Evolutionary conservation across 1,140 invertebrate species (phyloP).

Genomic region (Wiebesia pumilae): DNA sequence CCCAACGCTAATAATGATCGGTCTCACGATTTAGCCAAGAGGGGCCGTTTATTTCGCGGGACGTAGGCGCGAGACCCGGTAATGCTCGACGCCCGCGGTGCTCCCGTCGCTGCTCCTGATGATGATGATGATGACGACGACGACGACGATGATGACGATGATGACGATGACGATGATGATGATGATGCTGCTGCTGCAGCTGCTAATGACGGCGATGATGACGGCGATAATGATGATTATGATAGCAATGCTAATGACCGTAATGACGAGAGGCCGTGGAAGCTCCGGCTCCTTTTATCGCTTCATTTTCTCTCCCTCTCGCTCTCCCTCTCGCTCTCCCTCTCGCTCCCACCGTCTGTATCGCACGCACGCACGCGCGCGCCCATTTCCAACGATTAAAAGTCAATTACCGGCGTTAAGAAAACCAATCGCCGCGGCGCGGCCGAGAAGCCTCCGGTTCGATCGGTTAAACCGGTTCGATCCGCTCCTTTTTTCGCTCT

Average conservation of each 20-base stretch:
- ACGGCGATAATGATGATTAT: constrained; percentile 47
- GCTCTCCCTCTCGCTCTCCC: constrained; percentile 27
- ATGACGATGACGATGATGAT: not conserved
- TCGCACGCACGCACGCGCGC: constrained; percentile 13
- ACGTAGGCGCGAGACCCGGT: constrained; percentile 15
- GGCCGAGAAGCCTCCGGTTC: not conserved
- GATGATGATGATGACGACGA: constrained; percentile 28
- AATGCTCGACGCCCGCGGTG: not conserved
- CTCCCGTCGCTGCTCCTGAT: not conserved
- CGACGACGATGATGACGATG: not conserved
- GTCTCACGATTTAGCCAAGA: constrained; percentile 42
- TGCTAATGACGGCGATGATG: constrained; percentile 26
- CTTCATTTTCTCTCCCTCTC: constrained; percentile 56
- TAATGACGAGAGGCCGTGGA: constrained; percentile 38
- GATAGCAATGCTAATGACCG: constrained; percentile 47
- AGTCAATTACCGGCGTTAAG: constrained; percentile 59
- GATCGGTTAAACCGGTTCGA: constrained; percentile 36
- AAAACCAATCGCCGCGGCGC: constrained; percentile 44
- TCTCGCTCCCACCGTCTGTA: constrained; percentile 46
- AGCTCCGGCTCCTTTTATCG: constrained; percentile 55
- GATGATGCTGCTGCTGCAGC: too few relatives aligned
- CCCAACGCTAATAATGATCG: constrained; percentile 38
- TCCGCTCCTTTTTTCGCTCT: constrained; percentile 23
- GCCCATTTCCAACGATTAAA: constrained; percentile 58
- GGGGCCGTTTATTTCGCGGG: constrained; percentile 41